Evolutionary conservation across 64 coral and sea anemone genomes (phyloP), one percentile per base, ranked within the genome.

Genomic region (Montipora foliosa): DNA sequence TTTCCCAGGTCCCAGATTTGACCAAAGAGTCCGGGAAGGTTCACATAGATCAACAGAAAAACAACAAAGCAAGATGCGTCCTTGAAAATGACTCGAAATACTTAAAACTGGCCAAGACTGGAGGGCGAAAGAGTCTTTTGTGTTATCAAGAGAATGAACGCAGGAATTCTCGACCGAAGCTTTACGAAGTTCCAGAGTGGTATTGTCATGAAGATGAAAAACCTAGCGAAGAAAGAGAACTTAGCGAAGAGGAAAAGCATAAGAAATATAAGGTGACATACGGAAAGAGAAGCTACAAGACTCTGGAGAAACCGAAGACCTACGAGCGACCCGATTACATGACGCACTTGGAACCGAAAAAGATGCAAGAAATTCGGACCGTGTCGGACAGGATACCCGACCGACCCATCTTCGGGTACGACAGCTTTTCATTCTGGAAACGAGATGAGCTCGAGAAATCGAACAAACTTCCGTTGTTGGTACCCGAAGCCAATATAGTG

Each of bases 1-100:
- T 93, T 70, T 93, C 92, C 25, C 92, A 93, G 50, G 77, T 93
- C 13, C 92, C 92, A 48, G 92, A 93, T 67, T 74, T 93, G 8
- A 93, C 85, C 8, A 69, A 72, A 9, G 92, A 85, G 47, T 68
- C 79, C 7, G 2, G 64, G 6, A 78, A 21, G 52, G 45, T 5
- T 11, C 8, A 8, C 45, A 59, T 4, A 19, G 49, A 87, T 24
- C 15, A 37, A 4, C 8, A 48, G 49, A 87, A 67, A 7, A 80
- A 78, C 17, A 24, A 19, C 7, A 64, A 77, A 46, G 25, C 25
- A 17, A 74, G 76, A 73, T 24, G 47, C 1, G 59, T 81, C 6
- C 44, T 25, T 15, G 55, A 76, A 14, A 88, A 61, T 8, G 92
- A 93, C 50, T 88, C 92, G 4, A 88, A 93, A 13, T 93, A 93